These are phyloP conservation scores for Forpus xanthops DNA, from an alignment of 2,797 vertebrate species.

Conservation along the genomic window DNA sequence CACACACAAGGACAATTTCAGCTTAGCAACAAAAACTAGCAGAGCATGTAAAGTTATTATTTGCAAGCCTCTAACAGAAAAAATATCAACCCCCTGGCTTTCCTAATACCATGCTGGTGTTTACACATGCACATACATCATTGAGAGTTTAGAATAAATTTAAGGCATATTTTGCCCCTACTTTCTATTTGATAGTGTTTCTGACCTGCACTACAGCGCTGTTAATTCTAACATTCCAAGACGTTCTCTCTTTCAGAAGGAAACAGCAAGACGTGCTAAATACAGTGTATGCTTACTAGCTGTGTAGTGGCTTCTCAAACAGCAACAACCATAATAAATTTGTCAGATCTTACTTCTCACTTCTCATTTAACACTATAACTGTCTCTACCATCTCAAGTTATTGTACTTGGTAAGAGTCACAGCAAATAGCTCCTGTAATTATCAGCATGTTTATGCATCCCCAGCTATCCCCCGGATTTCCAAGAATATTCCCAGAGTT, in stretches of 20 bases:
- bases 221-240: not conserved
- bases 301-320: not conserved
- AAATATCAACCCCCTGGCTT: not conserved
- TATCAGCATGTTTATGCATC: not conserved
- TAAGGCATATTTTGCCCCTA: not conserved
- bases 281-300: not conserved
- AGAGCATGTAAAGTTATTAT: not conserved
- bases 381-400: not conserved
- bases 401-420: not conserved
- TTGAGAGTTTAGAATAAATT: not conserved
- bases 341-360: constrained; percentile 3
- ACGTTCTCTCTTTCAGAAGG: not conserved
- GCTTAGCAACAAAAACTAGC: not conserved
- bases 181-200: not conserved
- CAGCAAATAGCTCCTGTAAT: constrained; percentile 1
- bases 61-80: not conserved
- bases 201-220: not conserved
- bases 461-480: not conserved
- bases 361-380: not conserved
- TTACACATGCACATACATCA: no score
- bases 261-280: not conserved
- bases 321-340: constrained; percentile 19
- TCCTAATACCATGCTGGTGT: not conserved
- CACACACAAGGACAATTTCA: not conserved
- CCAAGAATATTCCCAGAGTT: not conserved